phyloP scores from a whole-genome alignment of 2,113 vertebrate genomes.

The Egretta garzetta region DNA sequence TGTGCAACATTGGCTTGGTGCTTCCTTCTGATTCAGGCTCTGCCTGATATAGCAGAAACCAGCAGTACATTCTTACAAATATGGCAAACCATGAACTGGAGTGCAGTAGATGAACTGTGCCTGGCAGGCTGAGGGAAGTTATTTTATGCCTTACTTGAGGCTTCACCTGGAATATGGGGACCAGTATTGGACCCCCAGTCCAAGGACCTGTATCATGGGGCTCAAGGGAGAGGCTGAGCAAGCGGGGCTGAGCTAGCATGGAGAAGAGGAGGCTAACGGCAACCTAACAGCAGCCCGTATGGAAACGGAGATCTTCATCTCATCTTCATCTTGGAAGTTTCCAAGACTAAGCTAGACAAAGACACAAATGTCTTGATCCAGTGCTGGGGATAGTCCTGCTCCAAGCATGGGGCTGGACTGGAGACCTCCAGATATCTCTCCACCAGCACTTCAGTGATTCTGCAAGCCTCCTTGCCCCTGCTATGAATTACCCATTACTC shows the following conservation, averaged over 20 bases:
- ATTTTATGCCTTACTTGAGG: neutral
- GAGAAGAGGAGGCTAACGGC: neutral
- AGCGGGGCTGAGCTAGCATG: accelerated
- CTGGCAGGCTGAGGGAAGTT: neutral
- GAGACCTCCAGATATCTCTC: neutral
- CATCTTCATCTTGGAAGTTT: neutral
- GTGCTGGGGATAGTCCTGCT: neutral
- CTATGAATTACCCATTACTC: neutral
- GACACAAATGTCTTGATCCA: neutral
- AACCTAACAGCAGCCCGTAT: neutral
- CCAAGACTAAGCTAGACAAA: neutral
- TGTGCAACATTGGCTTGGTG: neutral
- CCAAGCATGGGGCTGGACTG: neutral
- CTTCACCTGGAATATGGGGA: neutral
- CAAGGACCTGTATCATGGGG: neutral
- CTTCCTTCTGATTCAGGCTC: neutral
- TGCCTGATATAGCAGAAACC: neutral
- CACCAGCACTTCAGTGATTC: neutral
- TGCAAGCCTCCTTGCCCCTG: neutral
- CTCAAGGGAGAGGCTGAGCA: neutral
- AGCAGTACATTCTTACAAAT: neutral
- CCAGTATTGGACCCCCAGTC: neutral
- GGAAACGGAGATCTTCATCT: neutral
- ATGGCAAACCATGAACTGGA: neutral
- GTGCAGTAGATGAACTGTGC: neutral